A percentile compares a stretch with the other conserved stretches of the same genome.
Evolutionary conservation across 2,113 vertebrate genomes (phyloP).

Genomic region (Reinhardtius hippoglossoides): DNA sequence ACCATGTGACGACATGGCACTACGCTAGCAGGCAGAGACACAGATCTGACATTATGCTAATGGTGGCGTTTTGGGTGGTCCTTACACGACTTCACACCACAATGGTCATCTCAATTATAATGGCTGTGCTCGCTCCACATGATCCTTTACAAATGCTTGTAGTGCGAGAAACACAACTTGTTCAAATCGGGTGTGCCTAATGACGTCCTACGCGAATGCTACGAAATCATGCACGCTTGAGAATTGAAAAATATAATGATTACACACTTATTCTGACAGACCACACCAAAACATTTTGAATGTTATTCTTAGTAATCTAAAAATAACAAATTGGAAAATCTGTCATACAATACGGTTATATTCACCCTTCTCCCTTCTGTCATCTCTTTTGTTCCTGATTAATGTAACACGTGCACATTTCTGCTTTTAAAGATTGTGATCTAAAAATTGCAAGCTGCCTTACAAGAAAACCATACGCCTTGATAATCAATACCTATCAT

Average conservation of each 20-base stretch:
- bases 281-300: slow-evolving; percentile 22
- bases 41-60: slow-evolving; percentile 71
- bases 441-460: slow-evolving; percentile 37
- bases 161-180: slow-evolving; percentile 26
- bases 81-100: slow-evolving; percentile 72
- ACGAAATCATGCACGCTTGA: slow-evolving; percentile 48
- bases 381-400: slow-evolving; percentile 29
- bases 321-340: slow-evolving; percentile 26
- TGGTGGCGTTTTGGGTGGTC: slow-evolving; percentile 62
- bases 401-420: slow-evolving; percentile 32
- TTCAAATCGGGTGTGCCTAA: slow-evolving; percentile 37
- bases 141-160: no score
- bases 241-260: slow-evolving; percentile 51
- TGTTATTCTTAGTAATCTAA: slow-evolving; percentile 19
- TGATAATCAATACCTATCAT: slow-evolving; percentile 57
- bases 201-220: slow-evolving; percentile 40
- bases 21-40: no score
- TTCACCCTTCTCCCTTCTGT: neutral
- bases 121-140: neutral
- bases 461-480: slow-evolving; percentile 36
- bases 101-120: slow-evolving; percentile 69
- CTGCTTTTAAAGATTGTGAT: slow-evolving; percentile 44
- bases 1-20: slow-evolving; percentile 33
- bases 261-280: slow-evolving; percentile 30
- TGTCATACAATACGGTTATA: neutral